Evolutionary conservation across 2,113 vertebrate species (phyloP), one percentile per base, ranked within the genome.

Genomic region (Seriola dumerili): DNA sequence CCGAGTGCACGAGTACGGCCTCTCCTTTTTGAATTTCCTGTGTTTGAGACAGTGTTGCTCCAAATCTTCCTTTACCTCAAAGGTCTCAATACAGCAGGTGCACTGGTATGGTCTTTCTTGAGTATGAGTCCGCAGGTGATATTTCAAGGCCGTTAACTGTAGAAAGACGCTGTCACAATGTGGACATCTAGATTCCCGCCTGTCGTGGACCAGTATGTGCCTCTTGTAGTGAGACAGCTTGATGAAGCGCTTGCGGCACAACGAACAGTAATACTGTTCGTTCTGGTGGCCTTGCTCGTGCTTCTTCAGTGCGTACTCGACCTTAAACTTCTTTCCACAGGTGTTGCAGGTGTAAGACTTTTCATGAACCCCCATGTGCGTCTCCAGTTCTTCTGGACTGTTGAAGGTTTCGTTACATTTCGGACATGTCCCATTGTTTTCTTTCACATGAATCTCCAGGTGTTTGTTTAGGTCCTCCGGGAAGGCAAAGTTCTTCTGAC

Each of bases 31-130:
- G 42, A 93, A 85, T 9, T 88, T 93, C 66, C 83, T 83, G 87
- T 94, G 93, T 57, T 83, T 91, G n/a, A 92, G 78, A 46, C 91
- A 80, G 78, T 94, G 93, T 4, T 85, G 89, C 59, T 94, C 91
- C 1, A 94, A 80, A 1, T 90, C 87, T 2, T 89, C 88, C 50
- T 82, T 65, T 16, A 81, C 57, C 78, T 83, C 84, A 13, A 93
- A 94, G 40, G 84, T 90, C 50, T 94, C 93, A 0, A 91, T 78
- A 13, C 93, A 94, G 36, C 92, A 93, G 61, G 32, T 52, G 75
- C 93, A 94, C 80, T 92, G 92, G 71, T 85, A 23, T 0, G 93
- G 93, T 29, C 93, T 72, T 38, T 94, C 92, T 2, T 73, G 55
- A 0, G 57, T 88, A 14, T 94, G 93, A 40, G 91, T 92, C 29